Evolutionary conservation across 2,113 vertebrate species (phyloP).

Genomic region (Myotis lucifugus): DNA sequence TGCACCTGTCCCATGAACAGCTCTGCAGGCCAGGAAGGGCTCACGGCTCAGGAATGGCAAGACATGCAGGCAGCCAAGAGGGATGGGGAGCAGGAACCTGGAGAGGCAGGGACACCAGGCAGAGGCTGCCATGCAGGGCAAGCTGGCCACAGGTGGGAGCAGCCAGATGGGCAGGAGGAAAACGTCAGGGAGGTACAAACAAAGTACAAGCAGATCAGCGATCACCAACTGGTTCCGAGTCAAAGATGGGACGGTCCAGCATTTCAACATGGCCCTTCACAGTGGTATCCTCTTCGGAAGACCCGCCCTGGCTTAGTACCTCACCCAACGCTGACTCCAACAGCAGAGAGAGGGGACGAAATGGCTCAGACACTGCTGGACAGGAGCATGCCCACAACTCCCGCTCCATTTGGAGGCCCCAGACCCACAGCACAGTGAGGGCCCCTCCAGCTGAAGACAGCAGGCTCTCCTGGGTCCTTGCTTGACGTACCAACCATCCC

Average conservation of each 20-base stretch:
- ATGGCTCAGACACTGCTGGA: neutral
- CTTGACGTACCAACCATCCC: fast-evolving
- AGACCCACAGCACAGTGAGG: fast-evolving
- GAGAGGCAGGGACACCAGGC: fast-evolving
- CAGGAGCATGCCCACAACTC: neutral
- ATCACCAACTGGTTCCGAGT: fast-evolving
- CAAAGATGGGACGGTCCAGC: too few relatives aligned
- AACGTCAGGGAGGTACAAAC: fast-evolving
- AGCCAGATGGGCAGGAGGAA: neutral
- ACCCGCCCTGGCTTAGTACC: fast-evolving
- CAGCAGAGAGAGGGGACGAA: too few relatives aligned
- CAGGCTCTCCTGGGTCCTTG: neutral
- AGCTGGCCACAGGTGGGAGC: neutral
- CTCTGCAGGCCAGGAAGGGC: too few relatives aligned
- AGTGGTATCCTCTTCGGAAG: neutral
- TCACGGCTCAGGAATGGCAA: fast-evolving
- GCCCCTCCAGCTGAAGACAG: fast-evolving
- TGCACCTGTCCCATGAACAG: fast-evolving
- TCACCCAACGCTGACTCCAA: neutral
- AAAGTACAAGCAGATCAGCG: fast-evolving
- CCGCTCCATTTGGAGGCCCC: fast-evolving
- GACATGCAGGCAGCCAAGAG: fast-evolving
- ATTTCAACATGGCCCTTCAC: fast-evolving
- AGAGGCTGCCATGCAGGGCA: fast-evolving
- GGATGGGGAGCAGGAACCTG: fast-evolving